These are phyloP conservation scores for Ceriagrion tenellum DNA, from an alignment of 2,888 invertebrate species.

Conservation along the genomic window DNA sequence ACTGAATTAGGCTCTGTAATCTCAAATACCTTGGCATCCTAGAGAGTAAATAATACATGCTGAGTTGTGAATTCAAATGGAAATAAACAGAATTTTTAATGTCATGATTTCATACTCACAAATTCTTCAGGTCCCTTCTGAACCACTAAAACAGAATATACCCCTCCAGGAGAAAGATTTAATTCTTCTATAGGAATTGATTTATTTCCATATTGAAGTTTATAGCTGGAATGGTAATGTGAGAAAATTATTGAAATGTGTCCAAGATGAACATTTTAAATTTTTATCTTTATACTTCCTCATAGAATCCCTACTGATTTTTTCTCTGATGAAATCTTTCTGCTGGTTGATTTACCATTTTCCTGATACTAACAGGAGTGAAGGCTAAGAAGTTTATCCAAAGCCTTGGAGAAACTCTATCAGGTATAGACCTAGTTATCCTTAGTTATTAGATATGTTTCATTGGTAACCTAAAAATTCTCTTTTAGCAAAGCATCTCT, in stretches of 20 bases:
- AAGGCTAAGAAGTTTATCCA: too few relatives aligned
- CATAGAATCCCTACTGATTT: too few relatives aligned
- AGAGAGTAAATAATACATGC: neutral
- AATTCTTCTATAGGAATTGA: conserved; percentile 43
- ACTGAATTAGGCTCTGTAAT: conserved; percentile 85
- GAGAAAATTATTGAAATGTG: neutral
- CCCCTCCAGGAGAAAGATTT: conserved; percentile 82
- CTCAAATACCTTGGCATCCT: conserved; percentile 39
- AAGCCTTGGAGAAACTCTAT: too few relatives aligned
- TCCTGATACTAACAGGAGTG: too few relatives aligned
- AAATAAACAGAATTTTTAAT: neutral
- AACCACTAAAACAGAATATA: conserved; percentile 81
- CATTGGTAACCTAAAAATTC: too few relatives aligned
- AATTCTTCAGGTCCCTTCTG: conserved; percentile 44
- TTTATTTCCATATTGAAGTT: neutral
- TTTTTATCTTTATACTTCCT: too few relatives aligned
- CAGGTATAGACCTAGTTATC: too few relatives aligned
- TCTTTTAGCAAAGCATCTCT: too few relatives aligned
- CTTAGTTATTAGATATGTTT: too few relatives aligned
- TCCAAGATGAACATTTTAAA: too few relatives aligned
- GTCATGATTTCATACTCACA: conserved; percentile 35
- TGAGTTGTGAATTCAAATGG: neutral
- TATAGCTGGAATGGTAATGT: conserved; percentile 36
- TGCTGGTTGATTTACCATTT: too few relatives aligned
- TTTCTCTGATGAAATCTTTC: too few relatives aligned